Evolutionary conservation across 2,888 invertebrate species (phyloP).

Genomic region (Sinotaia quadrata): DNA sequence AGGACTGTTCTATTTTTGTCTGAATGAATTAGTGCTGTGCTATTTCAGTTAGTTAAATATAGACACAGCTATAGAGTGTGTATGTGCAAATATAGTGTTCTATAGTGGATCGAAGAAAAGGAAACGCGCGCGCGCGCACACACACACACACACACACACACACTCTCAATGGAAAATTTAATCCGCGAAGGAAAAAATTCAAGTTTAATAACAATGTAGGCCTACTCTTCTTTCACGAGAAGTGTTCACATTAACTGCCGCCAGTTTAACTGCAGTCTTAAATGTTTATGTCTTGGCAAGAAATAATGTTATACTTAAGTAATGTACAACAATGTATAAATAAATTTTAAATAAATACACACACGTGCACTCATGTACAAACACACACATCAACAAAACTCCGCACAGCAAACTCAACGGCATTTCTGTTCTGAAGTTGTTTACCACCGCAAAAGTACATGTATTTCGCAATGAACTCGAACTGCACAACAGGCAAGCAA

Average conservation of each 20-base stretch:
- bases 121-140: background rate
- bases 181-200: no score
- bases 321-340: no score
- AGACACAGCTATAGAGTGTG: background rate
- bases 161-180: background rate
- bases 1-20: no score
- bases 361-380: background rate
- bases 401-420: background rate
- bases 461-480: background rate
- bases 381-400: background rate
- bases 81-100: background rate
- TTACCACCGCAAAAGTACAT: background rate
- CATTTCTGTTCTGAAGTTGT: background rate
- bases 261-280: no score
- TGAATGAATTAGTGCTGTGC: no score
- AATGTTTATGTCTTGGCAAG: no score
- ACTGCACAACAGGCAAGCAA: background rate
- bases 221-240: no score
- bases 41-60: no score
- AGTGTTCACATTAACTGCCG: no score
- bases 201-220: no score
- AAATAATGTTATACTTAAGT: no score
- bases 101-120: background rate
- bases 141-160: slow-evolving; percentile 9
- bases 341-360: background rate